phyloP scores from a whole-genome alignment of 2,888 invertebrate species.

The Dendrolimus pini region DNA sequence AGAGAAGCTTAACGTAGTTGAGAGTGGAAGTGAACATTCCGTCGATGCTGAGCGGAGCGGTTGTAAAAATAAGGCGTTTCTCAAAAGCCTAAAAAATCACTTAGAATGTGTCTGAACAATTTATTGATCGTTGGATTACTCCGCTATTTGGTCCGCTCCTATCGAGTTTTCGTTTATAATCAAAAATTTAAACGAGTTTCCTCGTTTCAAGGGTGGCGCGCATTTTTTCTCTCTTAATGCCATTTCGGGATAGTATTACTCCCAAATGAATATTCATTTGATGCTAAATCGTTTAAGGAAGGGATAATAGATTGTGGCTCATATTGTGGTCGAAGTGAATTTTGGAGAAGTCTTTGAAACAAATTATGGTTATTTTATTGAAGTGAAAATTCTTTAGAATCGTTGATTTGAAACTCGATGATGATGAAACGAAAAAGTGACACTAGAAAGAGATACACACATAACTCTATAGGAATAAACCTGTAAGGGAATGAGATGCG shows the following conservation, averaged over 20 bases:
- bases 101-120: slow-evolving; percentile 14
- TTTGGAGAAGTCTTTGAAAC: slow-evolving; percentile 28
- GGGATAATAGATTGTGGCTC: slow-evolving; percentile 71
- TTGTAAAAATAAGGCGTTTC: no score
- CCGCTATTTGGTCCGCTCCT: slow-evolving; percentile 37
- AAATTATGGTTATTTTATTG: no score
- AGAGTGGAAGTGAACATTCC: no score
- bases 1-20: no score
- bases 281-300: slow-evolving; percentile 70
- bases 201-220: slow-evolving; percentile 45
- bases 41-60: no score
- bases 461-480: no score
- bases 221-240: slow-evolving; percentile 61
- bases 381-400: no score
- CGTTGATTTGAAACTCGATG: no score
- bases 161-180: slow-evolving; percentile 53
- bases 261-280: slow-evolving; percentile 73
- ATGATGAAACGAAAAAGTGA: no score
- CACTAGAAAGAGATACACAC: no score
- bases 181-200: slow-evolving; percentile 71
- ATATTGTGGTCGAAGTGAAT: slow-evolving; percentile 62
- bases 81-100: no score
- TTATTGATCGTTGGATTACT: slow-evolving; percentile 47
- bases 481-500: no score
- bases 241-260: slow-evolving; percentile 66